Conservation (phyloP, 2,888 invertebrate species). For the Lymantria monacha region DNA sequence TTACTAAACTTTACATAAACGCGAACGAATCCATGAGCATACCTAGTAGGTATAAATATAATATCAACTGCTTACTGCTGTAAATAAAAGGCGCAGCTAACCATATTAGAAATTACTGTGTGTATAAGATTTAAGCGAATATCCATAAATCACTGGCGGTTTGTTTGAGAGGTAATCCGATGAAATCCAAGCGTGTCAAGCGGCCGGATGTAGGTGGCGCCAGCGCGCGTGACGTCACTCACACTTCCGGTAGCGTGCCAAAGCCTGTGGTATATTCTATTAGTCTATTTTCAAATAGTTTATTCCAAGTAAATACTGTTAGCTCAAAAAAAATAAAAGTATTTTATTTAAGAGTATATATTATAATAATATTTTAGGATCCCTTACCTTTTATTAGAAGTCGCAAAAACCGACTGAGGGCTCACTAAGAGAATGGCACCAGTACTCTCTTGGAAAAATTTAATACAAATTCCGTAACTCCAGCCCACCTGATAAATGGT, state of each 20-base stretch:
- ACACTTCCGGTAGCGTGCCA: constrained; percentile 45
- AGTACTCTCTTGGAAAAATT: too few species aligned
- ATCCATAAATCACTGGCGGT: constrained; percentile 31
- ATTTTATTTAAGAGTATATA: too few species aligned
- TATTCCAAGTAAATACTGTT: constrained; percentile 1
- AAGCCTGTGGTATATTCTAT: constrained; percentile 34
- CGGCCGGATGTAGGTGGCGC: constrained; percentile 46
- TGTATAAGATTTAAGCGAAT: constrained; percentile 15
- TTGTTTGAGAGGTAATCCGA: constrained; percentile 37
- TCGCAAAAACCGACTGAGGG: too few species aligned
- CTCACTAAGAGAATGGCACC: too few species aligned
- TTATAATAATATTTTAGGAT: too few species aligned
- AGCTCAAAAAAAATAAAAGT: neutral
- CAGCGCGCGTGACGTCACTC: constrained; percentile 44
- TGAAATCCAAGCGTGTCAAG: constrained; percentile 39
- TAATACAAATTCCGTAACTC: too few species aligned
- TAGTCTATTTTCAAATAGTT: constrained; percentile 30
- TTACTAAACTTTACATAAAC: neutral
- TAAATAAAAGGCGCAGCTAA: neutral
- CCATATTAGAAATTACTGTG: neutral
- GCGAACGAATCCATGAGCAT: neutral
- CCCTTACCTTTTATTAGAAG: too few species aligned
- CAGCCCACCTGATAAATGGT: too few species aligned
- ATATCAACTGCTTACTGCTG: neutral
- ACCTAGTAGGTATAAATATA: neutral